Base-by-base conservation (phyloP, 2,888 invertebrate species). In the Mechanitis mazaeus region DNA sequence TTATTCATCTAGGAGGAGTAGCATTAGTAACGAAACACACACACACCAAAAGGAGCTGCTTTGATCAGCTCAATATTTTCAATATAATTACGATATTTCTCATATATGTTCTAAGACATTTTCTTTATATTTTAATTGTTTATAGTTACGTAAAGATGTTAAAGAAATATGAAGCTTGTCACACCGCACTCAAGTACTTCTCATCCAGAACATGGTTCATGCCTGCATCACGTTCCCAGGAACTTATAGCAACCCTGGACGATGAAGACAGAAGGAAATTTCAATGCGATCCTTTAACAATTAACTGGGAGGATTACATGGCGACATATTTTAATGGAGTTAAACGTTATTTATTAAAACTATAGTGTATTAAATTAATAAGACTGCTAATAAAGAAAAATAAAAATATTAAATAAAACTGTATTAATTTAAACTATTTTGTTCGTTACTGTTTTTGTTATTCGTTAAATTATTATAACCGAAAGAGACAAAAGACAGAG, bases 181-280 rank as follows among this genome's bases (percentile, higher is more conserved):
- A 54, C 4, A 2, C 45, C 33, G 50, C 56, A 1, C 33, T 96
- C 75, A 94, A 95, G 75, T 96, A 95, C 83, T 97, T 97, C 85
- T 94, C 95, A 58, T 93, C 93, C 61, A 92, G 94, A 72, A 93
- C 95, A 73, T 97, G 96, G 96, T 91, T 93, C 71, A 96, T 96
- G 85, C 92, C 93, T 72, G 94, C 95, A 70, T 92, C 93, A 67
- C 94, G 94, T 73, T 93, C 94, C 7, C 86, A 91, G 69, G 85
- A 87, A 47, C 84, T 96, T 67, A 91, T 92, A 68, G 81, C 90
- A 56, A 84, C 85, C 55, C 84, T 93, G 68, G 92, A 89, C 71
- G 85, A 90, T 50, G 84, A 84, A 54, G 96, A 96, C 80, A 91
- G 92, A 56, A 89, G 92, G 76, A 92, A 90, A 58, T 97, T 96